These are phyloP conservation scores for Apeltes quadracus DNA, from an alignment of 2,113 vertebrate genomes.

Conservation along the genomic window DNA sequence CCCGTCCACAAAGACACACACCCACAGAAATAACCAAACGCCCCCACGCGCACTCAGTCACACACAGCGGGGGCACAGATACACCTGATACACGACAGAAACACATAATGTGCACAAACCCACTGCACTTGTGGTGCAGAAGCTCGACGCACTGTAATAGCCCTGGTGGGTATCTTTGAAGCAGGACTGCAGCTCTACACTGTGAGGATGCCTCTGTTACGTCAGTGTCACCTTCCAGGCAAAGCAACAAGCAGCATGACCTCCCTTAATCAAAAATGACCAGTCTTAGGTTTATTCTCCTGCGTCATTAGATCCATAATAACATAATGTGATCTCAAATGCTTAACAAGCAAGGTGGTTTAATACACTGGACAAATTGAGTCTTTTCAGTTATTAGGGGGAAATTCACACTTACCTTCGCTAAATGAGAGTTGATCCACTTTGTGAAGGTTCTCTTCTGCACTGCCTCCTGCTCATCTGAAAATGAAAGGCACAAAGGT, in stretches of 20 bases:
- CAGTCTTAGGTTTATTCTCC: background rate
- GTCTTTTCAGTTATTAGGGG: constrained; percentile 19
- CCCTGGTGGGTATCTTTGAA: constrained; percentile 12
- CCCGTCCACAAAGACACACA: constrained; percentile 38
- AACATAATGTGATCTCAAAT: constrained; percentile 25
- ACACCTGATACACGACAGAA: constrained; percentile 7
- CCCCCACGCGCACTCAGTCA: constrained; percentile 20
- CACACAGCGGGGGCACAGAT: constrained; percentile 4
- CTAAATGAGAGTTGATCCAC: constrained; percentile 98
- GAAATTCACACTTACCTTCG: constrained; percentile 87
- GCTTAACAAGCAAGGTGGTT: background rate
- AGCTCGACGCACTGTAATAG: constrained; percentile 9
- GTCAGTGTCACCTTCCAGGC: constrained; percentile 1
- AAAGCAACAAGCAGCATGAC: constrained; percentile 14
- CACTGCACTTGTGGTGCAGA: constrained; percentile 2
- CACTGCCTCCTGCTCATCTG: constrained; percentile 97
- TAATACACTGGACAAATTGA: constrained; percentile 9
- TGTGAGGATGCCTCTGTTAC: background rate
- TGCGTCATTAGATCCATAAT: background rate
- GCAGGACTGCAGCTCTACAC: constrained; percentile 4
- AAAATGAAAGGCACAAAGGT: constrained; percentile 43
- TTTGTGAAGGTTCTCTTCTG: constrained; percentile 99
- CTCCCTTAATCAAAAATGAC: background rate
- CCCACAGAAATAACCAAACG: constrained; percentile 32
- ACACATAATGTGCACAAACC: constrained; percentile 14